A percentile compares a stretch with the other conserved stretches of the same genome.
phyloP scores from a whole-genome alignment of 2,797 vertebrate species.

The Lepidocolaptes lacrymiger region DNA sequence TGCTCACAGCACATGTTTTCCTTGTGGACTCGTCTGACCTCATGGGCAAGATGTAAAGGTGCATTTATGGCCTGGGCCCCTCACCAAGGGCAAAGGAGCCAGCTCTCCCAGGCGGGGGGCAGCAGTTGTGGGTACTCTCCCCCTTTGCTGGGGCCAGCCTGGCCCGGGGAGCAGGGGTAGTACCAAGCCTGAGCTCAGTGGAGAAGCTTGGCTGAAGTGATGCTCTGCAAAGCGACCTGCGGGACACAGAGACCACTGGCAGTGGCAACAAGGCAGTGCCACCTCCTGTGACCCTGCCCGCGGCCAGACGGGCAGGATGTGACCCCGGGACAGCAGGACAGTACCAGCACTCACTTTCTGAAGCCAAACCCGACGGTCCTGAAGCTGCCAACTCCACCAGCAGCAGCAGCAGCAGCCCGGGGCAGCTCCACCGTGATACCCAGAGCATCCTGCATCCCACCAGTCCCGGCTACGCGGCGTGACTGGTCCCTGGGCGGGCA shows the following conservation, averaged over 20 bases:
- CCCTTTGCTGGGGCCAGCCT: not conserved
- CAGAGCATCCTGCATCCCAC: not conserved
- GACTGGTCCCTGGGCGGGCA: not conserved
- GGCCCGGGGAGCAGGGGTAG: not conserved
- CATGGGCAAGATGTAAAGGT: slow-evolving; percentile 39
- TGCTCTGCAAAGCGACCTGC: not conserved
- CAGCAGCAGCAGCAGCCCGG: not conserved
- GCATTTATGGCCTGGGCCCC: slow-evolving; percentile 42
- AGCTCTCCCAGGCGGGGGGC: not conserved
- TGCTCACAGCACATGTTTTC: slow-evolving; percentile 19
- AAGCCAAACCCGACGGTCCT: not conserved
- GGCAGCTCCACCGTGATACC: not conserved
- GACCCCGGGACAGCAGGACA: not conserved
- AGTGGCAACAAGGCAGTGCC: rapidly evolving
- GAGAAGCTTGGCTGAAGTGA: not conserved
- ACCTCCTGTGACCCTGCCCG: not conserved
- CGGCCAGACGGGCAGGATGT: not conserved
- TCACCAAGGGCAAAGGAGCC: not conserved
- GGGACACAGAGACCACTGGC: not conserved
- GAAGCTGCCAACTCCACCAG: not conserved
- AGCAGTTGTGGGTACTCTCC: not conserved
- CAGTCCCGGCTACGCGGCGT: not conserved
- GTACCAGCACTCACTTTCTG: not conserved
- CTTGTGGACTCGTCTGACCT: slow-evolving; percentile 52
- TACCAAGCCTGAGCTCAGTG: rapidly evolving